Base-by-base conservation (phyloP, 92 coral and sea anemone species). In the Bergia puertoricense region DNA sequence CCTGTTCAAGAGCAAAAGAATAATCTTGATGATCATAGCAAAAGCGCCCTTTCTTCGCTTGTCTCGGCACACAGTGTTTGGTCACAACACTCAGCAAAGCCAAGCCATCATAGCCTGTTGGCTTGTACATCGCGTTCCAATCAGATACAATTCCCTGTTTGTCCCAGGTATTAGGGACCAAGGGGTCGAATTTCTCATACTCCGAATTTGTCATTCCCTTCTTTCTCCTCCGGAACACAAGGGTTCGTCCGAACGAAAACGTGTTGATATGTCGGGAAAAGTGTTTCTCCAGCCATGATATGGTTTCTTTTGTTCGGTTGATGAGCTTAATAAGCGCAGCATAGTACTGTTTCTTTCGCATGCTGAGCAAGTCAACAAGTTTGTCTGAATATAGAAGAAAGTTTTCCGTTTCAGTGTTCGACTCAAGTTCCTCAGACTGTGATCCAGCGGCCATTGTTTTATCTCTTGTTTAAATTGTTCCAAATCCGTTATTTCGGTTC, bases 251-350 rank as follows among this genome's bases (percentile, higher is more conserved):
- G 46, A 75, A 40, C 22, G 79, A 2, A 75, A 75, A 75, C 79
- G 79, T 75, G 79, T 75, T 75, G 36, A 75, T 75, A 42, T 75
- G 48, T 42, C 23, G 79, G 42, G 79, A 45, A 6, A 45, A 42
- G 9, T 75, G 79, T 13, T 75, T 75, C 50, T 75, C 79, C 22
- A 75, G 79, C 79, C 79, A 75, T 75, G 79, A 75, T 41, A 75
- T 75, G 13, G 79, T 75, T 75, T 75, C 79, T 45, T 75, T 75
- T 75, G 79, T 75, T 50, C 79, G 79, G 79, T 22, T 75, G 79
- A 75, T 75, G 79, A 75, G 79, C 79, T 5, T 51, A 42, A 75
- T 51, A 42, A 75, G 79, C 8, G 79, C 22, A 3, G 79, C 44
- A 39, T 75, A 75, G 42, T 75, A 75, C 37, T 75, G 79, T 42